These are phyloP conservation scores for Sisor rabdophorus DNA, from an alignment of 2,113 vertebrate genomes.

Conservation along the genomic window DNA sequence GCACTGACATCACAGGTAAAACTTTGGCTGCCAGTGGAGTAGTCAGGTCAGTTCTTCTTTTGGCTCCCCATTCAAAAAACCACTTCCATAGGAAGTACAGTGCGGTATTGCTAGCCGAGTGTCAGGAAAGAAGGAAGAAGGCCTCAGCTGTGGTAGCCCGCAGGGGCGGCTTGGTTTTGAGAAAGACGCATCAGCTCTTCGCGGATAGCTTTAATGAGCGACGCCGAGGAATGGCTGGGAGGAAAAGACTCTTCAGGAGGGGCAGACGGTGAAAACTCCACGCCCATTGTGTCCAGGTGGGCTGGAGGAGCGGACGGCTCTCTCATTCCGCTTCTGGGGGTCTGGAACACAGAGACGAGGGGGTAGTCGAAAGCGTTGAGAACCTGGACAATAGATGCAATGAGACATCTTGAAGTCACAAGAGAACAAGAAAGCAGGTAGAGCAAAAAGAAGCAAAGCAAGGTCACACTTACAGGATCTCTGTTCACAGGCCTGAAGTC, in stretches of 20 bases:
- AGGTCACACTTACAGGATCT: conserved; percentile 81
- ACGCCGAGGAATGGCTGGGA: conserved; percentile 89
- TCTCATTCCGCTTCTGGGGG: conserved; percentile 76
- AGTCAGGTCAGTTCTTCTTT: conserved; percentile 28
- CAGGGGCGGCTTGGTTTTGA: conserved; percentile 86
- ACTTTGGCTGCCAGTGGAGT: conserved; percentile 27
- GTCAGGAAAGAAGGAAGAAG: conserved; percentile 26
- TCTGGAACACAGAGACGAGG: conserved; percentile 82
- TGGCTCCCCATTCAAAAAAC: conserved; percentile 35
- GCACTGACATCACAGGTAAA: conserved; percentile 22
- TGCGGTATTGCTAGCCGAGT: conserved; percentile 58
- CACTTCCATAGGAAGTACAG: conserved; percentile 63
- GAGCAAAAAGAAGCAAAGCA: background rate
- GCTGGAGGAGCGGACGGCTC: conserved; percentile 78
- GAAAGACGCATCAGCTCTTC: conserved; percentile 96
- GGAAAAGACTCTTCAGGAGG: conserved; percentile 79
- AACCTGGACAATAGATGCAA: conserved; percentile 29
- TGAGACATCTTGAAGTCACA: background rate
- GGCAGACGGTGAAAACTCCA: conserved; percentile 78
- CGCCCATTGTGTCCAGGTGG: conserved; percentile 73
- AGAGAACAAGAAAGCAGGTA: background rate
- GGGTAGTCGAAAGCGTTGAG: conserved; percentile 76
- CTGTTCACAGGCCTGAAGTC: conserved; percentile 66
- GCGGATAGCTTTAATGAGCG: conserved; percentile 96
- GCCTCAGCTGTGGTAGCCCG: conserved; percentile 91